Evolutionary conservation across 92 coral and sea anemone species (phyloP), one percentile per base, ranked within the genome.

Genomic region (Parazoanthus swiftii): DNA sequence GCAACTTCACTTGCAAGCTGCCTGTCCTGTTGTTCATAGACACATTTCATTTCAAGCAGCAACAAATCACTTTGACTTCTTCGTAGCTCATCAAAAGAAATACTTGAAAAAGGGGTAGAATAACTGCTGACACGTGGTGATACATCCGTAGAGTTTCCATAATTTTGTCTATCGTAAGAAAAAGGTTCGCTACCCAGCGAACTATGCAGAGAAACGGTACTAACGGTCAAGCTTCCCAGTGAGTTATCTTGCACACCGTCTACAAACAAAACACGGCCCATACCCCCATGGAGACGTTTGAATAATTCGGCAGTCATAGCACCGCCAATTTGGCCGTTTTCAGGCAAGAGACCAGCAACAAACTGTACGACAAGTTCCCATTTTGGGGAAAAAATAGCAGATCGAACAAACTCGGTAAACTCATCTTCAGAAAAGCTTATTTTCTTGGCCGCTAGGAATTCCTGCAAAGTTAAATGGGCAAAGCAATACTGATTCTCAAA

Each of bases 381-480:
- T 25, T 38, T 85, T 5, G 88, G 77, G 29, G 46, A n/a, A 85
- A 88, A 82, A 63, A 59, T 75, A 14, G 80, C 80, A 8, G 39
- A 81, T 56, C 66, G 80, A 70, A 89, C 81, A 59, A 92, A 89
- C 20, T 86, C 85, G 1, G 67, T 70, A 59, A 92, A 89, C 18
- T 92, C 92, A 5, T 66, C 85, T 25, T 44, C 74, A 21, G 80
- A 25, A 48, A 71, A 85, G 18, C 80, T 54, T 10, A 85, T 86
- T 85, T 72, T 89, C 50, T 51, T 71, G 26, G 94, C 94, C 11
- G 92, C 94, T 25, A 92, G 82, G 44, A 70, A 92, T 56, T 92
- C 94, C 72, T 92, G 94, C 46, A 92, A 29, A 56, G 90, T 76
- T 18, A 89, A 85, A n/a, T 88, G 89, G 26, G 81, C 83, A 76